Base-by-base conservation (phyloP, 2,113 vertebrate species). In the Phylloscopus trochilus region DNA sequence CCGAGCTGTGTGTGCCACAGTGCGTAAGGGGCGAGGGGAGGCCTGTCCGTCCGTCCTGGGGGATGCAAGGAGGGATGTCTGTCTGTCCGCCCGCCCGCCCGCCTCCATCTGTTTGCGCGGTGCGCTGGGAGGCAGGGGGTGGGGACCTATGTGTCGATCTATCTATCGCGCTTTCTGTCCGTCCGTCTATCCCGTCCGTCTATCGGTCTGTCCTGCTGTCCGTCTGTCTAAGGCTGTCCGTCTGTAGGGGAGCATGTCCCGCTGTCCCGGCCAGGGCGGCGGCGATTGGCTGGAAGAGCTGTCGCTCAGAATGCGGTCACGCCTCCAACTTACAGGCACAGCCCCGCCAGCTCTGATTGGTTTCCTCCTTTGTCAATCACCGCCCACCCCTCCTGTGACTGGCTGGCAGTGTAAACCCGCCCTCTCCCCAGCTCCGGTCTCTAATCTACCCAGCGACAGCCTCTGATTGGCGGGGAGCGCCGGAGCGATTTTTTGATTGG, bases 271-370 rank as follows among this genome's bases (percentile, higher is more conserved):
- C 6, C 2, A 0, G 18, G 1, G 12, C 11, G 1, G 5, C 1
- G 8, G 0, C 5, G 53, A 15, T 63, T 94, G 83, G 83, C 39
- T 69, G 23, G 0, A 5, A 2, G 7, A 27, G 51, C 22, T 13
- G 84, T 49, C 79, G 9, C 33, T 85, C 62, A 76, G 9, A 9
- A 8, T 0, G 4, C 1, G 5, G 11, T 0, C 52, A 9, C 62
- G 1, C 60, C 83, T 8, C 28, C 28, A 4, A 10, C 2, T 0
- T 5, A 0, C 1, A 0, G 7, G 6, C 3, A 1, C 7, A 1
- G 17, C 0, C 8, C 7, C 1, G 1, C 4, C 22, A 37, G 7
- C 8, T 46, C 17, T 74, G 31, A 86, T 59, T 86, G 52, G 83
- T 1, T 31, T 0, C 0, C 0, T 11, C 2, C 3, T 4, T 28